Evolutionary conservation across 2,113 vertebrate genomes (phyloP).

Genomic region (Chaetorhynchus papuensis): DNA sequence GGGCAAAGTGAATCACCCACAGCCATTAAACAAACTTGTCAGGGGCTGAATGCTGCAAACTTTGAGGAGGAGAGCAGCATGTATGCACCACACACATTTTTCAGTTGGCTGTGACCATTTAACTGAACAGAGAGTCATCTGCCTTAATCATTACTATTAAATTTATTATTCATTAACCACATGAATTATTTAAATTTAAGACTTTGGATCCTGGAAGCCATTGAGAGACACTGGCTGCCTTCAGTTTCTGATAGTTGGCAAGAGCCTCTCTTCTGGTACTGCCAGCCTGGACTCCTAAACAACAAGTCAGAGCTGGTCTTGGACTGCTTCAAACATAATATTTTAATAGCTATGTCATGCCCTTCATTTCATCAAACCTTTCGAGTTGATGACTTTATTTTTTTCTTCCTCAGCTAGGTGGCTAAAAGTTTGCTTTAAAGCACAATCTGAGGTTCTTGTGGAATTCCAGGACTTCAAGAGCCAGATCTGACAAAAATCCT

Average conservation of each 20-base stretch:
- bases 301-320: not conserved
- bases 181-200: constrained; percentile 40
- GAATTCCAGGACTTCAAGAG: not conserved
- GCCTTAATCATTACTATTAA: constrained; percentile 60
- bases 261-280: not conserved
- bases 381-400: not conserved
- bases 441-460: not conserved
- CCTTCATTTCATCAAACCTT: not conserved
- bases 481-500: not conserved
- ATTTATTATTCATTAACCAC: constrained; percentile 58
- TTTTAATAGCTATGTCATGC: not conserved
- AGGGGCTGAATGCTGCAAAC: not conserved
- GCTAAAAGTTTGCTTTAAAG: not conserved
- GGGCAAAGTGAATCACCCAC: not conserved
- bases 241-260: not conserved
- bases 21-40: not conserved
- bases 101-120: constrained; percentile 17
- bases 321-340: not conserved
- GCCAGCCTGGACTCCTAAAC: not conserved
- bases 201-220: not conserved
- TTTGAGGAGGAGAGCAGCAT: not conserved
- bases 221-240: not conserved
- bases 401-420: not conserved
- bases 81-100: not conserved
- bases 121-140: constrained; percentile 42